Percentiles rank a stretch among this genome's conserved stretches.
Evolutionary conservation across 92 coral and sea anemone genomes (phyloP).

Genomic region (Paragorgia papillata): DNA sequence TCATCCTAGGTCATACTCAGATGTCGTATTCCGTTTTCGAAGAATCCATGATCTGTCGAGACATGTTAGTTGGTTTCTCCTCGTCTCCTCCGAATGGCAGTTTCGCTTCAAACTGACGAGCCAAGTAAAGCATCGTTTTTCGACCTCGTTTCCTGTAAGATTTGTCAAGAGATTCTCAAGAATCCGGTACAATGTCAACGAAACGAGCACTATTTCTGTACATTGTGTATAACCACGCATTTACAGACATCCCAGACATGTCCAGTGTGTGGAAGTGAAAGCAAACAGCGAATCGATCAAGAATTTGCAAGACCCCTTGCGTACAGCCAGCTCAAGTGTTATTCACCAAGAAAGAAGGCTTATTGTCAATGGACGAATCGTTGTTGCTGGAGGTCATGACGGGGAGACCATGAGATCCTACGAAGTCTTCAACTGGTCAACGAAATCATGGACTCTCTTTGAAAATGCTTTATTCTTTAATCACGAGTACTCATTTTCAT

Average conservation of each 20-base stretch:
- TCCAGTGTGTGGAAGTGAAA: constrained; percentile 38
- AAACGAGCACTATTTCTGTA: constrained; percentile 40
- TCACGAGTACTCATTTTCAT: constrained; percentile 4
- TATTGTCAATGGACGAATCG: background rate
- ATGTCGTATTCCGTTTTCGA: no score
- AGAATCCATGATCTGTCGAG: no score
- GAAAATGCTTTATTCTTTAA: constrained; percentile 7
- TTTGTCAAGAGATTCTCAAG: constrained; percentile 60
- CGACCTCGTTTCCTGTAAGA: constrained; percentile 70
- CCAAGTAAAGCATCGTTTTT: no score
- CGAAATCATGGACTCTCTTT: constrained; percentile 14
- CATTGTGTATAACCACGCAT: constrained; percentile 19
- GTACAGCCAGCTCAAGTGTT: background rate
- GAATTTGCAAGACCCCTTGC: background rate
- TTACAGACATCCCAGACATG: constrained; percentile 22
- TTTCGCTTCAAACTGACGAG: background rate
- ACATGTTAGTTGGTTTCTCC: no score
- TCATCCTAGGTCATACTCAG: no score
- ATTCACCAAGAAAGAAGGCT: no score
- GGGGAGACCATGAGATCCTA: background rate
- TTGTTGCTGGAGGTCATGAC: background rate
- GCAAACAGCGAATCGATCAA: background rate
- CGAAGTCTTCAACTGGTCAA: constrained; percentile 33
- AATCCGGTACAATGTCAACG: constrained; percentile 32
- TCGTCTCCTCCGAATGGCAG: no score